phyloP scores from a whole-genome alignment of 2,797 vertebrate genomes.

The Pantherophis vulpinus region DNA sequence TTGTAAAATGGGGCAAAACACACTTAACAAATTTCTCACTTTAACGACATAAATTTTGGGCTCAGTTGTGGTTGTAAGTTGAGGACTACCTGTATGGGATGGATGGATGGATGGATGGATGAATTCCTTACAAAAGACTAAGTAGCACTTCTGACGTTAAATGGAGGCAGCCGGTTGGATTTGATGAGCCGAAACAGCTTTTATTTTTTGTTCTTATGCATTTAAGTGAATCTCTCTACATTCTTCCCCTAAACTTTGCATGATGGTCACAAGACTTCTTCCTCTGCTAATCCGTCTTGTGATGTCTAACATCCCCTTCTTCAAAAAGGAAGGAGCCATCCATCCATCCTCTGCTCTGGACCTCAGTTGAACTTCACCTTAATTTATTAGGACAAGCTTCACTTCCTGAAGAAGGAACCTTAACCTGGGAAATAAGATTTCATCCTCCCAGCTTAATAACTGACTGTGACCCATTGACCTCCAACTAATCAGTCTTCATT shows the following conservation, averaged over 20 bases:
- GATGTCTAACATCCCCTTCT: conserved; percentile 22
- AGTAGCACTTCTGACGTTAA: not conserved
- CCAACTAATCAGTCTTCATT: not conserved
- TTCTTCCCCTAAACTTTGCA: conserved; percentile 1
- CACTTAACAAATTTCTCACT: no score
- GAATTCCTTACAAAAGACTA: not conserved
- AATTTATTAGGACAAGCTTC: conserved; percentile 5
- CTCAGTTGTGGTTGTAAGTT: no score
- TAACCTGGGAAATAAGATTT: conserved; percentile 21
- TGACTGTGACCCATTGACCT: not conserved
- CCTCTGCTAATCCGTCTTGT: not conserved
- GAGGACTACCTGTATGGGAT: not conserved
- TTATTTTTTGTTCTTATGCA: not conserved
- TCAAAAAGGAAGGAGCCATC: conserved; percentile 6
- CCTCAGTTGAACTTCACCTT: conserved; percentile 37
- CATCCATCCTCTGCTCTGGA: not conserved
- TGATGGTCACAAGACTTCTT: conserved; percentile 6
- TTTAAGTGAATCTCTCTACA: conserved; percentile 19
- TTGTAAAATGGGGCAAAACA: no score
- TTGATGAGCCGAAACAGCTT: not conserved
- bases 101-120: not conserved
- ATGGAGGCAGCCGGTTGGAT: not conserved
- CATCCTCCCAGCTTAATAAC: not conserved
- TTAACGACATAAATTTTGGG: no score
- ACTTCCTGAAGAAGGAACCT: not conserved